Conservation (phyloP, 2,888 invertebrate genomes). For the Spisula subtruncata region DNA sequence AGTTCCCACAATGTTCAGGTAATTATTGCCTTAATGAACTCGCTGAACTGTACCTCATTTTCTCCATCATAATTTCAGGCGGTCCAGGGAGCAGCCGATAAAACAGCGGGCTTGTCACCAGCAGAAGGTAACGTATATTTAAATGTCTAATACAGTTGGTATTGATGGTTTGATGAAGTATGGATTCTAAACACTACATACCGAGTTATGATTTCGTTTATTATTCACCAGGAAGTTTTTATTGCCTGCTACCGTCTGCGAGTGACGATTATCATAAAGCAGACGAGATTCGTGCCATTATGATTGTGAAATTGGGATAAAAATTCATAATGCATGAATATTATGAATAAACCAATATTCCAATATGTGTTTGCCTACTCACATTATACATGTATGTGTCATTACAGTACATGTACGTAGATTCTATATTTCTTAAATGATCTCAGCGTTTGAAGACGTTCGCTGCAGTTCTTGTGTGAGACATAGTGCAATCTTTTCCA, state of each 20-base stretch:
- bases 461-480: too few relatives aligned
- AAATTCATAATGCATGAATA: conserved; percentile 9
- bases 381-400: not conserved
- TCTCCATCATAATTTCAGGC: not conserved
- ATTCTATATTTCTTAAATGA: too few relatives aligned
- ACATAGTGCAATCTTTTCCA: too few relatives aligned
- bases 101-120: not conserved
- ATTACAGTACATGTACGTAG: too few relatives aligned
- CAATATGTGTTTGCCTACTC: not conserved
- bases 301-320: not conserved
- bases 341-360: not conserved
- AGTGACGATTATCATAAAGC: conserved; percentile 9
- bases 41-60: not conserved
- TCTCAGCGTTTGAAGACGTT: too few relatives aligned
- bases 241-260: not conserved
- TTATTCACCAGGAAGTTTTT: not conserved
- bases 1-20: too few relatives aligned
- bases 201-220: conserved; percentile 18
- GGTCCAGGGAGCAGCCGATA: not conserved
- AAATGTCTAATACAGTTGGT: not conserved
- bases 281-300: not conserved
- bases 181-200: not conserved
- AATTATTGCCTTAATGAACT: not conserved
- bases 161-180: too few relatives aligned
- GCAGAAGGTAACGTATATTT: not conserved